These are phyloP conservation scores for Dufourea novaeangliae DNA, from an alignment of 1,140 invertebrate genomes.

Conservation along the genomic window DNA sequence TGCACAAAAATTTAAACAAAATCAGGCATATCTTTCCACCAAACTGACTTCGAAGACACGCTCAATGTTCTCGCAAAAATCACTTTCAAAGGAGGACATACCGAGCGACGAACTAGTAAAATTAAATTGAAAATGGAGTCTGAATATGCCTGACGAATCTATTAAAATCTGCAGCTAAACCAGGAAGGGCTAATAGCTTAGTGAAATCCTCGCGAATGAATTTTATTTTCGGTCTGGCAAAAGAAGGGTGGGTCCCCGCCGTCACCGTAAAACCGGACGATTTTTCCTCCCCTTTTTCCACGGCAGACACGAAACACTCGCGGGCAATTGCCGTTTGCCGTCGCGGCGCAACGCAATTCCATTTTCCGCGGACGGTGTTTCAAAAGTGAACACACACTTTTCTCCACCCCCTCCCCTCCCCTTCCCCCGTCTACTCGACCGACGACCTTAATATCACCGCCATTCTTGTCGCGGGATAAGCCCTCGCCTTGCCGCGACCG, in stretches of 20 bases:
- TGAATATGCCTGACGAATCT: too few species aligned
- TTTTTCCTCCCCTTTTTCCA: constrained; percentile 18
- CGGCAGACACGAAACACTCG: not conserved
- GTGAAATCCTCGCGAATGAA: not conserved
- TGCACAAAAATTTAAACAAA: too few species aligned
- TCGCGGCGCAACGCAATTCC: constrained; percentile 28
- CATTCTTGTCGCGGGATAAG: constrained; percentile 6
- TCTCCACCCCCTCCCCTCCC: too few species aligned
- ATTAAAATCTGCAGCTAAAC: too few species aligned
- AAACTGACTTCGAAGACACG: too few species aligned
- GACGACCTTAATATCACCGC: constrained; percentile 20
- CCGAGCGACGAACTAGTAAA: too few species aligned
- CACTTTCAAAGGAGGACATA: too few species aligned
- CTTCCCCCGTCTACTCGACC: not conserved
- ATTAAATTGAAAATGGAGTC: too few species aligned
- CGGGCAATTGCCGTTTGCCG: constrained; percentile 32
- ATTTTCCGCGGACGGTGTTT: constrained; percentile 24
- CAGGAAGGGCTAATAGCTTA: not conserved
- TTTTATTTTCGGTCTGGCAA: not conserved
- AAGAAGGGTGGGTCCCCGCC: too few species aligned
- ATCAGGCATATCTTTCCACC: too few species aligned
- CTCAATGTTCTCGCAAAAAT: too few species aligned
- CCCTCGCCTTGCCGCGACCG: not conserved
- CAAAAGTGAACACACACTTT: constrained; percentile 29
- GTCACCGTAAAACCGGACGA: constrained; percentile 20